Base-by-base conservation (phyloP, 2,888 invertebrate species). In the Itoplectis maculator region DNA sequence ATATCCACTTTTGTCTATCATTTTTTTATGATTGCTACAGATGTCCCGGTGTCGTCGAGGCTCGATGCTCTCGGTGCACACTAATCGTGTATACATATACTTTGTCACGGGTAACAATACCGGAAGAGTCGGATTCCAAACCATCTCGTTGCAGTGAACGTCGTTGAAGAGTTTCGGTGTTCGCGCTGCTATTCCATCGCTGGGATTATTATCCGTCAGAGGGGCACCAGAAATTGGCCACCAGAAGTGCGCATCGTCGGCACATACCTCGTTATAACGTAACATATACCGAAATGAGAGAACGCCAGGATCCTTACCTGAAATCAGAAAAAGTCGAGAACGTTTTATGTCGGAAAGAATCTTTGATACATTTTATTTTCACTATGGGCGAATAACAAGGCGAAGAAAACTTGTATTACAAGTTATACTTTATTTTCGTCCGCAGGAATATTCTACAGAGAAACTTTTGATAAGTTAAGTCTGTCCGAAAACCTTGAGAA, bases 281-380 rank as follows among this genome's bases (percentile, higher is more conserved):
- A 9, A 35, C 23, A 61, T 2, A 13, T 18, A 37, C 2, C n/a
- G 11, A 15, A 63, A 15, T 2, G 29, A 35, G 40, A 18, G 6
- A 29, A 18, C 40, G n/a, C 20, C 23, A 20, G 49, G 73, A 56
- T 74, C 42, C 75, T 82, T 82, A 82, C 82, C 75, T 82, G 75
- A 75, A 82, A 82, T 61, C 75, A 82, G 49, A 79, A 6, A 47
- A 40, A 68, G 45, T 70, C 9, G 5, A 59, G 20, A 65, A 56
- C 70, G 59, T 29, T 23, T 61, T 13, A 66, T 13, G 35, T 13
- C 61, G 66, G 35, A 40, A 65, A 18, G 23, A 63, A 59, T 45
- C 18, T 72, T 65, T 45, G 63, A 35, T 35, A 9, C 20, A 59
- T 74, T 61, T 40, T 35, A 18, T 6, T 35, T 40, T 15, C 6